phyloP scores from a whole-genome alignment of 2,888 invertebrate species.

The Lutraria lutraria region DNA sequence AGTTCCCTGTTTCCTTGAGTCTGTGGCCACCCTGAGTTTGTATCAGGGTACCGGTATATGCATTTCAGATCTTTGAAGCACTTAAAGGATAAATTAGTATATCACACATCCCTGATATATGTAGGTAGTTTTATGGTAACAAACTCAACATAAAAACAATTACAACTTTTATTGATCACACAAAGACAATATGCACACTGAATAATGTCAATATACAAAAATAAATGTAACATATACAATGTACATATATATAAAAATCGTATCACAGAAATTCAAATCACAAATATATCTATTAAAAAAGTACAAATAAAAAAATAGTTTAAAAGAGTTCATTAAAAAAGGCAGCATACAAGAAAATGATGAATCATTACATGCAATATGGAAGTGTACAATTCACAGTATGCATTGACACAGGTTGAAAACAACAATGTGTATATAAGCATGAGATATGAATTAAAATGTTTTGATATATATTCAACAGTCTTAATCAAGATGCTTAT shows the following conservation, averaged over 20 bases:
- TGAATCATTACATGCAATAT: not conserved
- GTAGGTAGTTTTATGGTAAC: too few relatives aligned
- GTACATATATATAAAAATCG: constrained; percentile 12
- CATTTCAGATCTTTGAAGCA: too few relatives aligned
- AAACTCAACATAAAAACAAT: not conserved
- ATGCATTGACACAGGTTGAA: too few relatives aligned
- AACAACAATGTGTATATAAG: too few relatives aligned
- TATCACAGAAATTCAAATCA: constrained; percentile 16
- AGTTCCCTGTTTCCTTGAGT: too few relatives aligned
- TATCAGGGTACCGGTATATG: too few relatives aligned
- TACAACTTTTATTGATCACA: not conserved
- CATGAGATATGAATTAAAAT: too few relatives aligned
- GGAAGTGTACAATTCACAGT: not conserved
- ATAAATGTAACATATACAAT: not conserved
- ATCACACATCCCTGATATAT: too few relatives aligned
- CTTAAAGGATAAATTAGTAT: too few relatives aligned
- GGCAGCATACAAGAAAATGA: not conserved
- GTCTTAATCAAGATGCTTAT: too few relatives aligned
- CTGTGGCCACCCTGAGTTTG: too few relatives aligned
- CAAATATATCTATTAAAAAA: not conserved
- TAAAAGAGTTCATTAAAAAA: not conserved
- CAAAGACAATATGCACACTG: constrained; percentile 3
- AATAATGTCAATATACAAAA: constrained; percentile 4
- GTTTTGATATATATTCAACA: too few relatives aligned
- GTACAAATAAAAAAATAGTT: not conserved